Percentiles rank a stretch among this genome's conserved stretches.
Evolutionary conservation across 2,888 invertebrate genomes (phyloP).

Genomic region (Melinaea marsaeus): DNA sequence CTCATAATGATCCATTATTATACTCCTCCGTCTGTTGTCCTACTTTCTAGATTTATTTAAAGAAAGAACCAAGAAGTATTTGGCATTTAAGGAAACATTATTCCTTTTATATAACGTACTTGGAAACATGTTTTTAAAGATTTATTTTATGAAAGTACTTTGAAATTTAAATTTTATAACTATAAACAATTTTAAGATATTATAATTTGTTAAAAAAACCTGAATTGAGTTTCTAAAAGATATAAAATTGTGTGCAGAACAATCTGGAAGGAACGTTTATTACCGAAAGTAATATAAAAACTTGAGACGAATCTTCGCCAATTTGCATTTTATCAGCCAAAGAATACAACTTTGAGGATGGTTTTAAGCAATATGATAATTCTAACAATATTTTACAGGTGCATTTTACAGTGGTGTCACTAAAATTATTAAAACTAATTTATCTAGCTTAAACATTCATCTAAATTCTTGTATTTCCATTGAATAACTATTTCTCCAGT

Average conservation of each 20-base stretch:
- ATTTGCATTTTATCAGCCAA: conserved; percentile 74
- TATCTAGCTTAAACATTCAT: no score
- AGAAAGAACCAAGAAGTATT: neutral
- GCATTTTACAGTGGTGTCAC: neutral
- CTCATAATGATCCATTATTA: conserved; percentile 26
- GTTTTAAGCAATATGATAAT: conserved; percentile 33
- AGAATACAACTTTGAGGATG: conserved; percentile 61
- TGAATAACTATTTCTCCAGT: no score
- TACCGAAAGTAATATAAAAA: conserved; percentile 73
- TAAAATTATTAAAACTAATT: neutral
- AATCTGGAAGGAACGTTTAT: conserved; percentile 56
- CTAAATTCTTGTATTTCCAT: no score
- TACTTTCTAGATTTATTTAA: conserved; percentile 5
- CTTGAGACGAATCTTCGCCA: conserved; percentile 66
- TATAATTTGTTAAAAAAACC: neutral
- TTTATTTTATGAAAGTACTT: no score
- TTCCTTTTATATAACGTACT: no score
- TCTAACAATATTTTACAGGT: conserved; percentile 2
- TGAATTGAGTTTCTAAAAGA: conserved; percentile 11
- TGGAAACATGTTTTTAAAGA: no score
- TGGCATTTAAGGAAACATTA: neutral
- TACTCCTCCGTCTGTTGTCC: conserved; percentile 9
- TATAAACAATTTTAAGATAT: neutral
- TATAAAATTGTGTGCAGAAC: conserved; percentile 25
- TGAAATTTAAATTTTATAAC: neutral